These are phyloP conservation scores for Apoderus coryli DNA, from an alignment of 2,888 invertebrate genomes.

Conservation along the genomic window DNA sequence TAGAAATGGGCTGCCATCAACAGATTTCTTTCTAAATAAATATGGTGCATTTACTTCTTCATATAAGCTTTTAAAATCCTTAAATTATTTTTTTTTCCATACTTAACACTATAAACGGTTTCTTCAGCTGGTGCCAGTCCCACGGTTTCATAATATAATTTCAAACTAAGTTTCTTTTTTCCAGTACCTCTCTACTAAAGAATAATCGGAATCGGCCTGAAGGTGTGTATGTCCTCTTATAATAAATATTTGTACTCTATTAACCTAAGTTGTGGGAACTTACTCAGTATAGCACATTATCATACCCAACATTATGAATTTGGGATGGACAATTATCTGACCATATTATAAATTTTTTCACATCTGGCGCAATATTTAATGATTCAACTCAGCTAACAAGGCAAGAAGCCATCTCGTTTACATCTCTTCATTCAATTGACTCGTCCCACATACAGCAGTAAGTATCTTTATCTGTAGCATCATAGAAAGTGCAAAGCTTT, in stretches of 20 bases:
- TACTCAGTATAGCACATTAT: constrained; percentile 14
- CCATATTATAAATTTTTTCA: constrained; percentile 15
- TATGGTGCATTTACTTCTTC: constrained; percentile 6
- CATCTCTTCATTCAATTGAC: constrained; percentile 13
- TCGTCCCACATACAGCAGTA: constrained; percentile 17
- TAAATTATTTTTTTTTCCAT: constrained; percentile 13
- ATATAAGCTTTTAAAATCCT: constrained; percentile 11
- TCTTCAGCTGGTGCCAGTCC: constrained; percentile 13
- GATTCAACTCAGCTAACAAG: constrained; percentile 8
- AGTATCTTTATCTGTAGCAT: constrained; percentile 12
- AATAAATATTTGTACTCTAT: constrained; percentile 13
- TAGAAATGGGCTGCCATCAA: constrained; percentile 9
- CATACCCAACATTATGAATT: constrained; percentile 13
- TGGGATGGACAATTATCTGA: constrained; percentile 16
- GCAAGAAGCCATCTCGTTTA: constrained; percentile 13
- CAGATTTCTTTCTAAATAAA: constrained; percentile 2
- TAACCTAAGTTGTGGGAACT: constrained; percentile 9
- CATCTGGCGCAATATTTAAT: constrained; percentile 7
- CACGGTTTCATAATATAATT: constrained; percentile 14
- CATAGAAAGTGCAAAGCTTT: constrained; percentile 15
- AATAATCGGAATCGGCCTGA: constrained; percentile 12
- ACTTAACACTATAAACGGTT: constrained; percentile 9
- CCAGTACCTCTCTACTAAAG: constrained; percentile 11
- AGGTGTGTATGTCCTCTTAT: constrained; percentile 15
- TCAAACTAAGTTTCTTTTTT: constrained; percentile 7